Percentiles rank a stretch among this genome's conserved stretches.
Evolutionary conservation across 2,113 vertebrate species (phyloP).

Genomic region (Otocyon megalotis): DNA sequence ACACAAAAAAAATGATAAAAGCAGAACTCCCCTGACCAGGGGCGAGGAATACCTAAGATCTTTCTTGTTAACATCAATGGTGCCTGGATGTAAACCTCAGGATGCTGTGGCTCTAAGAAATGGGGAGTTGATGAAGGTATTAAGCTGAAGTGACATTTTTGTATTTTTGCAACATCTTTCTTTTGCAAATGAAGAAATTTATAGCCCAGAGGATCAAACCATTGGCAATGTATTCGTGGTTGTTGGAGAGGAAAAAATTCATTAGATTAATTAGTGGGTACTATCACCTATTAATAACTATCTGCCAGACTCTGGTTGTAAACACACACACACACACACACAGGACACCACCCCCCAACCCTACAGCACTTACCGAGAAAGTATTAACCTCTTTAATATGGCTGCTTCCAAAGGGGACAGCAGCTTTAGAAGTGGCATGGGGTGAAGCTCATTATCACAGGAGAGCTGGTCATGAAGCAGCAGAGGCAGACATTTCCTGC

Average conservation of each 20-base stretch:
- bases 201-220: conserved; percentile 5
- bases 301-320: not conserved
- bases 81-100: not conserved
- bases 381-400: conserved; percentile 18
- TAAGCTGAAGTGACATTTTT: not conserved
- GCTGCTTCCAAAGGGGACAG: not conserved
- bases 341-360: too few relatives aligned
- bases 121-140: not conserved
- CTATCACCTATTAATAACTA: conserved; percentile 16
- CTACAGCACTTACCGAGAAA: not conserved
- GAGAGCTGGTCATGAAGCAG: not conserved
- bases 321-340: not conserved
- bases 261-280: conserved; percentile 33
- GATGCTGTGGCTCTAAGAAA: not conserved
- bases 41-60: not conserved
- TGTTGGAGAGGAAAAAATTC: not conserved
- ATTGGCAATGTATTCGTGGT: not conserved
- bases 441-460: conserved; percentile 49
- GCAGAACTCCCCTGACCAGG: not conserved
- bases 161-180: not conserved
- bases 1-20: not conserved
- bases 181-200: not conserved
- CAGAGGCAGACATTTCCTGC: conserved; percentile 59
- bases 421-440: not conserved
- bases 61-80: not conserved